Base-by-base conservation (phyloP, 2,888 invertebrate genomes). In the Tipula vernalis region DNA sequence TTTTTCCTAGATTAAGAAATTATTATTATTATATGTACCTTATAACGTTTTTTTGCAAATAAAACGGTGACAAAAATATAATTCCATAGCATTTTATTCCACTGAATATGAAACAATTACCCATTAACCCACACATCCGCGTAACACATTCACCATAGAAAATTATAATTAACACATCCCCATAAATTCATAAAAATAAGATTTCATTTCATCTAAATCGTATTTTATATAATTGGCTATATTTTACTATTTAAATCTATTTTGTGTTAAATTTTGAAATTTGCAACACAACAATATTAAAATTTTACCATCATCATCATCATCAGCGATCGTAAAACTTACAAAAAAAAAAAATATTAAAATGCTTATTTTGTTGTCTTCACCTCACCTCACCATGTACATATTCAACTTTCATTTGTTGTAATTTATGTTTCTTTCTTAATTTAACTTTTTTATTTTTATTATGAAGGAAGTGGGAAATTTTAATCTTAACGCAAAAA, bases 11-110 rank as follows among this genome's bases (percentile, higher is more conserved):
- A 86, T 87, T 87, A 87, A 88, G 86, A 57, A 57, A 36, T 57
- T 86, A 86, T 36, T 86, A 86, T 86, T 86, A 86, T 86, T 86
- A 28, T 85, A 85, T 86, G 86, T 86, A 86, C 51, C 86, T 51
- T 57, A 51, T 86, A 57, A 86, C 86, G 51, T 51, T 88, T 89
- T 51, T 88, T 89, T 90, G 90, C 90, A 91, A 90, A 89, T 89
- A 90, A 89, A 90, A 91, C 91, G 91, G 91, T 91, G 91, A 91
- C 91, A 91, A 91, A 91, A 90, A 91, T 84, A 39, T 41, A 71
- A 28, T 71, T 71, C 10, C 71, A 18, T 12, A 18, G 71, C 13
- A 71, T 71, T 71, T 71, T 28, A 71, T 71, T 71, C 28, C 5
- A 51, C 2, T 10, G 10, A 44, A 44, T 10, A 57, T 6, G 6